Evolutionary conservation across 1,140 invertebrate genomes (phyloP).

Genomic region (Diachasmimorpha longicaudata): DNA sequence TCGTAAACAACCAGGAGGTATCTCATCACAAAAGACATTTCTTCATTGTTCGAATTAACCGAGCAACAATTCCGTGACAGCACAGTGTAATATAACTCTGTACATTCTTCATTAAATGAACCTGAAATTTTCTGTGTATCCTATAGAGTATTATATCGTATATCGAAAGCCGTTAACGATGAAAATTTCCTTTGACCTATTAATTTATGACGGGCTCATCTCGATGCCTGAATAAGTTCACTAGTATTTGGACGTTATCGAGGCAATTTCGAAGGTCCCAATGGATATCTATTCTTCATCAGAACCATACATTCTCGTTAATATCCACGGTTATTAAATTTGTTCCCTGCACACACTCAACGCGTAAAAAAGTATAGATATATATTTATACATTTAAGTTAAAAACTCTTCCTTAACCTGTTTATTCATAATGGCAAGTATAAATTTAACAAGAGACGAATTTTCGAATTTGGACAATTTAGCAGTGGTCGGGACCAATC

Average conservation of each 20-base stretch:
- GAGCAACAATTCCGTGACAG: too few relatives aligned
- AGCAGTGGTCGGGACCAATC: background rate
- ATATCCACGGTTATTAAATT: slow-evolving; percentile 43
- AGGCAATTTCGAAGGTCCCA: background rate
- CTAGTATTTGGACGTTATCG: background rate
- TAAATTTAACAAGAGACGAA: slow-evolving; percentile 13
- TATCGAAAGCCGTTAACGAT: background rate
- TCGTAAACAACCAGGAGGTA: background rate
- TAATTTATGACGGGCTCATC: background rate
- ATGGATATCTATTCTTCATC: slow-evolving; percentile 20
- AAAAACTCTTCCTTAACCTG: slow-evolving; percentile 23
- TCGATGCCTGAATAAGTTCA: background rate
- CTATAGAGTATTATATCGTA: background rate
- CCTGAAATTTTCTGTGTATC: background rate
- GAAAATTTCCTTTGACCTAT: background rate
- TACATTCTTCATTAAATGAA: background rate
- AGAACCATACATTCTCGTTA: slow-evolving; percentile 32
- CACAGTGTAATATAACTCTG: too few relatives aligned
- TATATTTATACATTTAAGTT: slow-evolving; percentile 10
- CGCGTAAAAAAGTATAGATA: slow-evolving; percentile 37
- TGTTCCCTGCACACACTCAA: slow-evolving; percentile 55
- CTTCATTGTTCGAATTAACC: too few relatives aligned
- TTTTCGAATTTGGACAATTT: background rate
- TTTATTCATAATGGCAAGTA: slow-evolving; percentile 10
- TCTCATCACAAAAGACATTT: too few relatives aligned